Evolutionary conservation across 2,888 invertebrate genomes (phyloP), one percentile per base, ranked within the genome.

Genomic region (Escarpia spicata): DNA sequence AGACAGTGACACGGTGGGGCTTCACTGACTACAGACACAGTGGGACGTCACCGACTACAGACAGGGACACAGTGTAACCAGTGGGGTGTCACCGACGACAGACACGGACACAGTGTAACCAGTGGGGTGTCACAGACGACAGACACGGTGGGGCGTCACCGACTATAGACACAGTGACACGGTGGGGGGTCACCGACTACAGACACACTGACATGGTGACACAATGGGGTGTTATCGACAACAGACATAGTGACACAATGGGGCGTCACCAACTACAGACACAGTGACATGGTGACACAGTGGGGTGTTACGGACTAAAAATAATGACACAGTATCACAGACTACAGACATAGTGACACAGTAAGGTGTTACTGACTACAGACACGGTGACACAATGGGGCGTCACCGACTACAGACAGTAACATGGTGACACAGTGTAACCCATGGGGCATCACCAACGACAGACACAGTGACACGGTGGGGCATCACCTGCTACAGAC

Each of bases 341-440:
- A 45, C 45, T 45, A 45, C 45, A 45, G 45, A 45, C 45, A 45
- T 45, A 0, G 10, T 45, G 45, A 45, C 6, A 6, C 45, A 45
- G 45, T 45, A 2, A 10, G 91, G 43, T 19, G 91, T 37, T 31
- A 91, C 91, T 3, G 90, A n/a, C n/a, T 31, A n/a, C 26, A 43
- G 45, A 45, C 92, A 98, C 97, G 45, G 95, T 97, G 96, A 98
- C 98, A 9, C 98, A 97, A 96, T 97, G 98, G 2, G 98, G 98
- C 95, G 97, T 97, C 94, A 98, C 97, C 91, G 97, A 97, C 98
- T 98, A 96, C 91, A 95, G 96, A 96, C 91, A 95, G 96, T n/a
- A 43, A 75, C n/a, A 92, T 3, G n/a, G 43, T 12, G 37, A 26
- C 19, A 91, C 44, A 91, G 8, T 10, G 19, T 15, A 43, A 91